Conservation (phyloP, 2,888 invertebrate genomes). For the Drosophila testacea region DNA sequence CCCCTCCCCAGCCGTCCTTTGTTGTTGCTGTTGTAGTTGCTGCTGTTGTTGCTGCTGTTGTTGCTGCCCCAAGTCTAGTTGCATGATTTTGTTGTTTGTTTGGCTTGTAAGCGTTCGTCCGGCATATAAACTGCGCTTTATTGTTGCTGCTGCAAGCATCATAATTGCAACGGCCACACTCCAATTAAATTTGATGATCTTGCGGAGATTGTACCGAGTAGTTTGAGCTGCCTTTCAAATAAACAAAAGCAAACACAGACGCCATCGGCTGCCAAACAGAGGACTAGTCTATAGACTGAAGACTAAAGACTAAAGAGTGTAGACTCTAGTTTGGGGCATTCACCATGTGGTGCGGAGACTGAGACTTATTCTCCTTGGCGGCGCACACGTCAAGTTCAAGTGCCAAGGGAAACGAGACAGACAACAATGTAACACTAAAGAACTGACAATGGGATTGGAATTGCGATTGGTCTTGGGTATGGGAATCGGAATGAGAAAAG, state of each 20-base stretch:
- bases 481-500: slow-evolving; percentile 2
- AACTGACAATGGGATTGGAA: slow-evolving; percentile 2
- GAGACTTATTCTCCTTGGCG: slow-evolving; percentile 11
- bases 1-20: not conserved
- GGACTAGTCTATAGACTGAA: slow-evolving; percentile 14
- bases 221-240: slow-evolving; percentile 60
- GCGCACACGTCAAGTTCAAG: slow-evolving; percentile 70
- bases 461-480: slow-evolving; percentile 3
- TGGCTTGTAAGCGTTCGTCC: slow-evolving; percentile 39
- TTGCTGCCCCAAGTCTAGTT: slow-evolving; percentile 46
- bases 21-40: not conserved
- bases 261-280: slow-evolving; percentile 38
- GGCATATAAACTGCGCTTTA: slow-evolving; percentile 72
- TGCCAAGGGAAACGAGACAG: slow-evolving; percentile 73
- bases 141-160: slow-evolving; percentile 61
- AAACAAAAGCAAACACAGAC: slow-evolving; percentile 66
- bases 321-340: slow-evolving; percentile 9
- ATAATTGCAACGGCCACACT: slow-evolving; percentile 79
- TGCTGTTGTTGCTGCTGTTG: slow-evolving; percentile 12
- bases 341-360: slow-evolving; percentile 2
- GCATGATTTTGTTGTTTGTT: slow-evolving; percentile 58
- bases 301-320: slow-evolving; percentile 1
- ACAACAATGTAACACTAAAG: slow-evolving; percentile 35
- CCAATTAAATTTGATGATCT: slow-evolving; percentile 80
- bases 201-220: slow-evolving; percentile 70